phyloP scores from a whole-genome alignment of 2,113 vertebrate species.

The Struthidea cinerea region DNA sequence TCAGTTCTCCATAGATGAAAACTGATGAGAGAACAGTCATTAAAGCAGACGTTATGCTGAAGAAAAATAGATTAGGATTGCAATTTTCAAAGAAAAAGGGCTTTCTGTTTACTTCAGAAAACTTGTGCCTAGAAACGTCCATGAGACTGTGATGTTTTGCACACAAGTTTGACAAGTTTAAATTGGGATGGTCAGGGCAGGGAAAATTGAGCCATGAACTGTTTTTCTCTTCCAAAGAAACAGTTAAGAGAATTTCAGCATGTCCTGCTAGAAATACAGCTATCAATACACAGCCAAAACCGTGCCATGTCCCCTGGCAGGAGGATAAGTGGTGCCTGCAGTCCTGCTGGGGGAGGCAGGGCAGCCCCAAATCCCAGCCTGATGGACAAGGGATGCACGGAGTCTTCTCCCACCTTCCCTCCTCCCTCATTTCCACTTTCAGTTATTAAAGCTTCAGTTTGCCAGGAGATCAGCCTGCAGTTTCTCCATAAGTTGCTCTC shows the following conservation, averaged over 20 bases:
- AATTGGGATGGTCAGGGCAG: neutral
- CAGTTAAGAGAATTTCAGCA: neutral
- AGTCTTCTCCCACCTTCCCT: neutral
- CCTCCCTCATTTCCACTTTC: neutral
- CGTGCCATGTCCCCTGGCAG: rapidly evolving
- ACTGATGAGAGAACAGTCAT: neutral
- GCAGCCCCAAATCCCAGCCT: neutral
- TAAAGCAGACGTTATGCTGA: neutral
- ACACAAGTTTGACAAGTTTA: neutral
- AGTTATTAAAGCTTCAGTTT: neutral
- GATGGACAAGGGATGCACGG: neutral
- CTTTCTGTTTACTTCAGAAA: neutral
- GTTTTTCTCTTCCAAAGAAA: neutral
- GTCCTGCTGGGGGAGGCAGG: rapidly evolving
- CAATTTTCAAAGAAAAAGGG: neutral
- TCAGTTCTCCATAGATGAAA: neutral
- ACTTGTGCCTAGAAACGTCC: neutral
- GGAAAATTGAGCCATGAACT: neutral
- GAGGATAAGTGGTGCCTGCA: neutral
- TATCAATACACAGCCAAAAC: neutral
- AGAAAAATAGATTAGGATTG: neutral
- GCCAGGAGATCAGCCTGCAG: neutral
- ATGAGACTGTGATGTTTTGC: neutral
- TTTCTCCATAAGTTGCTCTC: neutral
- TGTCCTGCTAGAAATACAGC: neutral